Percentiles rank a stretch among this genome's conserved stretches.
Conservation (phyloP, 2,888 invertebrate species). For the Clivina fossor region DNA sequence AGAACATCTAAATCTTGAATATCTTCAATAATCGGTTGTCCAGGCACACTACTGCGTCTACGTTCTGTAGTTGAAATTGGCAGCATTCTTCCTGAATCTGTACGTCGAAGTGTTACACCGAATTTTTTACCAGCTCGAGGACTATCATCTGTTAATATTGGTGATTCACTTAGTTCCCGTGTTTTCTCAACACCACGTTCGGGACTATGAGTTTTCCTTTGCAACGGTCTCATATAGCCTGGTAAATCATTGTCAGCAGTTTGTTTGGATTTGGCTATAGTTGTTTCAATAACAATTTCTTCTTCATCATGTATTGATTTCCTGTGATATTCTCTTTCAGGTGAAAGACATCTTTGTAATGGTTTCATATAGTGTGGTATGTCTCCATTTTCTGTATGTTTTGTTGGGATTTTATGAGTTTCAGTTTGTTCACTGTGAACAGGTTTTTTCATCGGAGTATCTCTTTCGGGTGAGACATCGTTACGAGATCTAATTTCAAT, state of each 20-base stretch:
- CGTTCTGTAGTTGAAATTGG: constrained; percentile 53
- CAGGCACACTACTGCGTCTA: constrained; percentile 54
- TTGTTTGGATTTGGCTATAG: constrained; percentile 15
- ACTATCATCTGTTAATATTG: constrained; percentile 40
- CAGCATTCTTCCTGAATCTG: constrained; percentile 58
- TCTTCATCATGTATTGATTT: constrained; percentile 28
- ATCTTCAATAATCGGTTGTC: constrained; percentile 66
- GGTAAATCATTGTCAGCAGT: constrained; percentile 36
- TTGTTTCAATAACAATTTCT: constrained; percentile 35
- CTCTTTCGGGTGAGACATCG: constrained; percentile 14
- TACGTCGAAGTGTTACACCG: constrained; percentile 65
- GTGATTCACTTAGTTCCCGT: not conserved
- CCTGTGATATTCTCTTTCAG: constrained; percentile 40
- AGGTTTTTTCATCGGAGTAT: too few relatives aligned
- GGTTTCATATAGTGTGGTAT: constrained; percentile 50
- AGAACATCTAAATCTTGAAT: constrained; percentile 70
- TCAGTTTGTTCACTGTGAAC: too few relatives aligned
- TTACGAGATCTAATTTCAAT: constrained; percentile 13
- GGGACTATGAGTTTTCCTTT: constrained; percentile 19
- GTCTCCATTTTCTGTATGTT: constrained; percentile 40
- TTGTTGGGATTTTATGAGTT: too few relatives aligned
- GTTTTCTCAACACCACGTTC: constrained; percentile 8
- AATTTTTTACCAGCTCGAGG: constrained; percentile 58
- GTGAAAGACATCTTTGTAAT: constrained; percentile 44
- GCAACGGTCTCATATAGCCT: constrained; percentile 34